Evolutionary conservation across 2,113 vertebrate species (phyloP).

Genomic region (Tetrax tetrax): DNA sequence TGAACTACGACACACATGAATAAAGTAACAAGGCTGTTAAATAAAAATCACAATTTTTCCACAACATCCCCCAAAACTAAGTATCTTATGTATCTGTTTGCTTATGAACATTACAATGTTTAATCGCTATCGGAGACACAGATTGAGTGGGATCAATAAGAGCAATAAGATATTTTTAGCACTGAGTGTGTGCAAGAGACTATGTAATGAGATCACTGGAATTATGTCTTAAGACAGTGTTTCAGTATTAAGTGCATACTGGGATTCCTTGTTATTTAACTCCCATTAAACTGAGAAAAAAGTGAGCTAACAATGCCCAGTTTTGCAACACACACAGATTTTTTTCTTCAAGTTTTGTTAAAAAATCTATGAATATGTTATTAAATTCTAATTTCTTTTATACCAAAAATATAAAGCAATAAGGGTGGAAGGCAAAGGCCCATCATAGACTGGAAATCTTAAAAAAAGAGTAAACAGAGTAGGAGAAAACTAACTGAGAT

Average conservation of each 20-base stretch:
- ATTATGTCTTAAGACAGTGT: background rate
- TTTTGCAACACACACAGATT: background rate
- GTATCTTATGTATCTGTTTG: background rate
- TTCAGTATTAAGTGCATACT: background rate
- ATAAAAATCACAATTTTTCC: background rate
- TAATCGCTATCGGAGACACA: background rate
- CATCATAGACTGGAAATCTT: background rate
- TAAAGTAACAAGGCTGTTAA: background rate
- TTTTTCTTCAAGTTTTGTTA: background rate
- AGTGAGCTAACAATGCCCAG: background rate
- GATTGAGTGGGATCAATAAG: background rate
- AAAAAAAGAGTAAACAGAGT: background rate
- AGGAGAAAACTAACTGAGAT: background rate
- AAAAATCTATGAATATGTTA: background rate
- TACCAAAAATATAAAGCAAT: background rate
- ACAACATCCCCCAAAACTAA: background rate
- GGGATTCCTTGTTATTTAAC: background rate
- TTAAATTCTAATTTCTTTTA: background rate
- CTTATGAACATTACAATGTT: background rate
- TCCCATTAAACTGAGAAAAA: background rate
- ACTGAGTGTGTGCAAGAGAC: background rate
- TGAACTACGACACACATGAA: too few species aligned
- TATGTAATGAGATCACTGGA: background rate
- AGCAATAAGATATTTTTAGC: background rate
- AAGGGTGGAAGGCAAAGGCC: background rate